phyloP scores from a whole-genome alignment of 1,140 invertebrate genomes.

The Bilobella aurantiaca region DNA sequence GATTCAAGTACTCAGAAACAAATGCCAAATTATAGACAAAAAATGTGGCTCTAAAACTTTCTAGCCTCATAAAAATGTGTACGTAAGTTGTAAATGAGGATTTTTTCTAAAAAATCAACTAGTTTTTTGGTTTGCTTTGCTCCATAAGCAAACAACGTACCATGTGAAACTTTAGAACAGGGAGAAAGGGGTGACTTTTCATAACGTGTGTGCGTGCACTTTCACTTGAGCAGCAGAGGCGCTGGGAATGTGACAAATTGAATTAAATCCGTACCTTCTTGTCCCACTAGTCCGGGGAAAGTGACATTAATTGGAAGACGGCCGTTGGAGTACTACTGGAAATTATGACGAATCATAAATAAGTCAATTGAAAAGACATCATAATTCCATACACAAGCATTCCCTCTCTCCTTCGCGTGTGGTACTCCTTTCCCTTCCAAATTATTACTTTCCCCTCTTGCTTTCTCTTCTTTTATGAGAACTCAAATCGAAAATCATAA shows the following conservation, averaged over 20 bases:
- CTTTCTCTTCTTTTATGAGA: neutral
- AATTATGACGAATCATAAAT: constrained; percentile 6
- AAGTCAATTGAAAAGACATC: constrained; percentile 8
- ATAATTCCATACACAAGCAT: neutral
- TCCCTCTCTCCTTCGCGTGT: neutral
- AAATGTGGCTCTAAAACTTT: no score
- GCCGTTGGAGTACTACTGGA: neutral
- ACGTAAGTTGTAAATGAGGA: no score
- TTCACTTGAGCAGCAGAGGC: no score
- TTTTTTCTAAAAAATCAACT: no score
- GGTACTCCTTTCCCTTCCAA: neutral
- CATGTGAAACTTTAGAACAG: no score
- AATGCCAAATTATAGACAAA: neutral
- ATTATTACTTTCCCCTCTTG: neutral
- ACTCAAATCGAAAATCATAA: neutral
- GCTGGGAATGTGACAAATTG: neutral
- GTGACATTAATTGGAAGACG: constrained; percentile 6
- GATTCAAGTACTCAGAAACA: neutral
- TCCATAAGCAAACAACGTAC: no score
- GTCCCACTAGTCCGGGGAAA: neutral
- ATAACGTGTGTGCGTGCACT: no score
- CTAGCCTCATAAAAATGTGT: no score
- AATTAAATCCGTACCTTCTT: neutral
- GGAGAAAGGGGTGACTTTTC: neutral
- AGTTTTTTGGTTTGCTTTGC: no score